Base-by-base conservation (phyloP, 92 coral and sea anemone species). In the Pocillopora grandis region DNA sequence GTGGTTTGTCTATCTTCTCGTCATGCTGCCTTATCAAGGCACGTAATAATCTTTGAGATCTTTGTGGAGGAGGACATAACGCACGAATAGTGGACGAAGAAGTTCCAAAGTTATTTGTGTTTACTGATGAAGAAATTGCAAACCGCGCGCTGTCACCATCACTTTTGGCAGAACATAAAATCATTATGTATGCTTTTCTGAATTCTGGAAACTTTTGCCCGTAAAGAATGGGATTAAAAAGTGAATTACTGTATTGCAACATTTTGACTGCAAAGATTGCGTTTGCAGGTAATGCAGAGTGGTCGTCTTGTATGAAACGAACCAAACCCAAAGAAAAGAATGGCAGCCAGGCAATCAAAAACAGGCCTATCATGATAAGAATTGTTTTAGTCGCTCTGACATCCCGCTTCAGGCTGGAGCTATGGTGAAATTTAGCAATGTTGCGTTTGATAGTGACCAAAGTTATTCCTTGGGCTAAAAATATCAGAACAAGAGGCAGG, bases 321-420 rank as follows among this genome's bases (percentile, higher is more conserved):
- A 79, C 86, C n/a, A 92, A 72, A 1, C 93, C 83, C 0, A 90
- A 84, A 1, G 90, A 76, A 59, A 92, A 92, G 85, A 92, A 92
- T 6, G 96, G 96, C 27, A 92, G 72, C 96, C 96, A 92, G 16
- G 93, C 96, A 35, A 92, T 75, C 63, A 92, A 78, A 52, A 92
- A 90, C 66, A 92, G 71, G 19, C 91, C 59, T 21, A 85, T 87
- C 96, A 92, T 92, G 31, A 90, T 88, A 58, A 88, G 78, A 66
- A 92, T 92, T 48, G 96, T 67, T 57, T 92, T 92, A 1, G 93
- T 90, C 19, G 92, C 96, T 56, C 96, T 83, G 0, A 85, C 82
- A 27, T 92, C 96, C 3, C 91, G 86, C 55, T 79, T 86, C 7
- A 88, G 88, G 8, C 66, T 88, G 0, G 87, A 48, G 58, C 67